Conservation (phyloP, 2,113 vertebrate species). For the Apteryx owenii region DNA sequence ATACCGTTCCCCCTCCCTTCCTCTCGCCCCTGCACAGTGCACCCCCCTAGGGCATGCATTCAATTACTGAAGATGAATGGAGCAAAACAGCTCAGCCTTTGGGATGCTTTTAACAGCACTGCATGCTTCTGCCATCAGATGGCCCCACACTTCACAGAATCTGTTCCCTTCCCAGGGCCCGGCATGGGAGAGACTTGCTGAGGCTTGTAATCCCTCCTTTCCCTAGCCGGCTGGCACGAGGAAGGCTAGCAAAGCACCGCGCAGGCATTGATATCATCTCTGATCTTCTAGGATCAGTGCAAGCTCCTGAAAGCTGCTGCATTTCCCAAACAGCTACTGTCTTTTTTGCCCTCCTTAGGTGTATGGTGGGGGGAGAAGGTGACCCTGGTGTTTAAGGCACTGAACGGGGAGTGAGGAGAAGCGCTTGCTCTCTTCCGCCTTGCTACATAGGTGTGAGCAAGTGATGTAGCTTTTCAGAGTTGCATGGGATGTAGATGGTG, state of each 20-base stretch:
- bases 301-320: background rate
- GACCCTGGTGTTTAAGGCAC: background rate
- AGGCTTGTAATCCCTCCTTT: rapidly evolving
- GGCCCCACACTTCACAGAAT: slow-evolving; percentile 67
- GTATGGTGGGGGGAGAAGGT: background rate
- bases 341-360: background rate
- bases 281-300: background rate
- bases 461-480: background rate
- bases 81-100: background rate
- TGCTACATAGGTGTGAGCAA: rapidly evolving
- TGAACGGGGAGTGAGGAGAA: rapidly evolving
- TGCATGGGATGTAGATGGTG: background rate
- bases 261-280: background rate
- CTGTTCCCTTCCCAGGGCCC: background rate
- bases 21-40: background rate
- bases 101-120: background rate
- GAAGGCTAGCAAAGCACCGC: background rate
- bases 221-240: rapidly evolving
- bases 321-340: rapidly evolving
- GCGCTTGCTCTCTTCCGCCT: background rate
- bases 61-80: slow-evolving; percentile 73
- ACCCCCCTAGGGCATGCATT: slow-evolving; percentile 58
- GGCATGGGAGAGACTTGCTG: background rate
- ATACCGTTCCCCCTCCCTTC: background rate
- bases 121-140: slow-evolving; percentile 51